Base-by-base conservation (phyloP, 2,797 vertebrate genomes). In the Oreochromis mossambicus region DNA sequence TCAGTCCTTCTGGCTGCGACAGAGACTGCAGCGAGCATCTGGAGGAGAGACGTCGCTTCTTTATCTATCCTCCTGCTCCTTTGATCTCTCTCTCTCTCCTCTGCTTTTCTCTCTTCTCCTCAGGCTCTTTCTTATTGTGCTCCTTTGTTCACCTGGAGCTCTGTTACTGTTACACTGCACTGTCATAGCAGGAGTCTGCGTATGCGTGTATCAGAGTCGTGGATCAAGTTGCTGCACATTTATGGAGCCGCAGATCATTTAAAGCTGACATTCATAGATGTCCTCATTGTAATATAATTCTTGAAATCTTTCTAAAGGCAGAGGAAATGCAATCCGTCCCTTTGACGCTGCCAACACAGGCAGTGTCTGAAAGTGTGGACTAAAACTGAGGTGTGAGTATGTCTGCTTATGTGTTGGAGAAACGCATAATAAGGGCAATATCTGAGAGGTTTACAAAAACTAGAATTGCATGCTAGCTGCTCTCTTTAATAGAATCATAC, bases 141-240 rank as follows among this genome's bases (percentile, higher is more conserved):
- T 87, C 54, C 75, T 84, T 86, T 91, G 86, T 92, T 92, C 90
- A 90, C 91, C 86, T 92, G 84, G 85, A 90, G 75, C 89, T 73
- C 13, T 46, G 83, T 87, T 85, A 68, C 63, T 43, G 8, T 79
- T 85, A 26, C 81, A 78, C 75, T 79, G 56, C 78, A 79, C 83
- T 84, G 52, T 78, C 79, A 63, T 81, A 68, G 63, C 70, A 82
- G 56, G 84, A 76, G 75, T 89, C 58, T 66, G 55, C 43, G 32
- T 43, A 21, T 48, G 24, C 14, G 6, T 73, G 24, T 73, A 48
- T 58, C 21, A 3, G 38, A 83, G 58, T 83, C 84, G 75, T 54
- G 36, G 86, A 85, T 94, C 87, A 68, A 76, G 79, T 89, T 86
- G 66, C 84, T 85, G 79, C 77, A 89, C 68, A 48, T 86, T 86